phyloP scores from a whole-genome alignment of 1,140 invertebrate genomes.

The Hypothenemus hampei region DNA sequence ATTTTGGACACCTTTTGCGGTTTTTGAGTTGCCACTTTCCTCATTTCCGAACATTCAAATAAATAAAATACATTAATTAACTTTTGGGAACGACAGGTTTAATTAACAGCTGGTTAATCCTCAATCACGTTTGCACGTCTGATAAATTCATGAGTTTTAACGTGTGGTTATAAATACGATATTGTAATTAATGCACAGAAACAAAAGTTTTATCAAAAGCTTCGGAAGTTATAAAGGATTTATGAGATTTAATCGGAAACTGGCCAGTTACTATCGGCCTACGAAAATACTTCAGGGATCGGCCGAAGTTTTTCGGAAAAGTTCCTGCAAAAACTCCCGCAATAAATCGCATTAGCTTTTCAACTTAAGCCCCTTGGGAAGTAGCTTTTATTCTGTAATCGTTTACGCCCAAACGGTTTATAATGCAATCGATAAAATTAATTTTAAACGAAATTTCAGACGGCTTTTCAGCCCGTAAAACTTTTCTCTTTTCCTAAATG shows the following conservation, averaged over 20 bases:
- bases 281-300: slow-evolving; percentile 1
- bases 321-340: slow-evolving; percentile 14
- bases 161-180: too few species aligned
- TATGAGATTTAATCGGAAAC: slow-evolving; percentile 1
- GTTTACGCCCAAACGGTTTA: slow-evolving; percentile 19
- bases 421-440: slow-evolving; percentile 22
- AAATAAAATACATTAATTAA: too few species aligned
- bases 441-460: slow-evolving; percentile 10
- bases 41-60: too few species aligned
- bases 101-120: too few species aligned
- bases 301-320: slow-evolving; percentile 8
- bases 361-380: slow-evolving; percentile 9
- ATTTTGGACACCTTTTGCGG: slow-evolving; percentile 7
- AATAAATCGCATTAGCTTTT: slow-evolving; percentile 19
- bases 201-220: too few species aligned
- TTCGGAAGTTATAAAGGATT: slow-evolving; percentile 1
- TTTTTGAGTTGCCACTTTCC: too few species aligned
- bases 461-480: slow-evolving; percentile 7
- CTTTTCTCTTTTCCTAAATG: slow-evolving; percentile 3
- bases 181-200: too few species aligned
- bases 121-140: too few species aligned
- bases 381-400: slow-evolving; percentile 21
- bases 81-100: too few species aligned
- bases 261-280: slow-evolving; percentile 4
- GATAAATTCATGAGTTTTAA: too few species aligned